These are phyloP conservation scores for Cirrhinus molitorella DNA, from an alignment of 2,797 vertebrate genomes.

Conservation along the genomic window DNA sequence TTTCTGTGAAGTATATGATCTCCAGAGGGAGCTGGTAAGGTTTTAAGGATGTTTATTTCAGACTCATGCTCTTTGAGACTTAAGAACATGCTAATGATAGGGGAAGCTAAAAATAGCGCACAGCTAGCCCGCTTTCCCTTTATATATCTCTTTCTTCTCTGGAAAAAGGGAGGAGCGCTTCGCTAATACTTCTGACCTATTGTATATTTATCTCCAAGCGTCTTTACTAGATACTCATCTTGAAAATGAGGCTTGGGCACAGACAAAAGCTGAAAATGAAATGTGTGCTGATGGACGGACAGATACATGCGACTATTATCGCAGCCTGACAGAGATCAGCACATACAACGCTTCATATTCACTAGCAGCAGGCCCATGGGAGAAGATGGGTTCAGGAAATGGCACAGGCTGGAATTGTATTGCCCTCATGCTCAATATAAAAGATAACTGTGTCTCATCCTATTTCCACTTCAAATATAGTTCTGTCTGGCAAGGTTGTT, in stretches of 20 bases:
- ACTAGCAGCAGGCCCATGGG: conserved; percentile 36
- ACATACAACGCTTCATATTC: conserved; percentile 32
- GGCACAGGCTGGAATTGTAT: conserved; percentile 52
- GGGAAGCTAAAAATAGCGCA: conserved; percentile 56
- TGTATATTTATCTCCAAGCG: conserved; percentile 36
- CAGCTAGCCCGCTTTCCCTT: conserved; percentile 36
- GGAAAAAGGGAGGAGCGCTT: conserved; percentile 38
- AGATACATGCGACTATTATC: conserved; percentile 76
- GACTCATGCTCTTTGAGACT: conserved; percentile 45
- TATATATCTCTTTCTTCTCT: conserved; percentile 30
- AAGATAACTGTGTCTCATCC: conserved; percentile 45
- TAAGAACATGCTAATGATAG: conserved; percentile 58
- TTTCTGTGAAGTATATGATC: conserved; percentile 35
- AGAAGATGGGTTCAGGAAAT: conserved; percentile 45
- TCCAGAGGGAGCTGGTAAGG: conserved; percentile 26
- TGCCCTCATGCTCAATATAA: conserved; percentile 47
- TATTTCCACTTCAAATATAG: conserved; percentile 44
- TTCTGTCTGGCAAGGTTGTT: conserved; percentile 36
- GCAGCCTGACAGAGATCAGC: conserved; percentile 64
- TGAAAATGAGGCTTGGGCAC: conserved; percentile 27
- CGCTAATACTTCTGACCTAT: conserved; percentile 40
- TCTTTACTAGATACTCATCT: conserved; percentile 40
- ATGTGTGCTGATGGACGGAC: conserved; percentile 69
- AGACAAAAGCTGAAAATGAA: conserved; percentile 66
- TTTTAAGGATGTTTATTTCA: conserved; percentile 53